phyloP scores from a whole-genome alignment of 2,797 vertebrate genomes.

The Alcedo atthis region DNA sequence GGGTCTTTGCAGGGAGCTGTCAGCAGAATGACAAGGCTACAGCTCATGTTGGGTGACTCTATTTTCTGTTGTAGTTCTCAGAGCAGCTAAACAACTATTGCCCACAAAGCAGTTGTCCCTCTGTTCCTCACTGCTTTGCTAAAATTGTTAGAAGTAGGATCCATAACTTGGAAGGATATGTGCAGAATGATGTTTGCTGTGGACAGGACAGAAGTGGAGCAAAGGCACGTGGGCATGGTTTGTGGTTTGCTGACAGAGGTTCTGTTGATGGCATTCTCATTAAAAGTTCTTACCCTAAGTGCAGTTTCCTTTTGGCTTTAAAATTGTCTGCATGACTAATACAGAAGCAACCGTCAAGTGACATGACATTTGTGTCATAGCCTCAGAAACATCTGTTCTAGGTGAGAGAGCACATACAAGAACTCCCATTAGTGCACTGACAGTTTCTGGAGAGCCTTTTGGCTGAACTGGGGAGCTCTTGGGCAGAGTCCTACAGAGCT shows the following conservation, averaged over 20 bases:
- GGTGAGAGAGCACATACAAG: background rate
- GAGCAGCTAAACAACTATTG: background rate
- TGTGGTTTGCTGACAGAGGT: background rate
- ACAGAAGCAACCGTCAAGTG: background rate
- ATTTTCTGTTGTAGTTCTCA: background rate
- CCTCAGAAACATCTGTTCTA: background rate
- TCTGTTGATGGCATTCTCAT: background rate
- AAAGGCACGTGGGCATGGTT: background rate
- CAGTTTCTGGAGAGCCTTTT: background rate
- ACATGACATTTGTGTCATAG: background rate
- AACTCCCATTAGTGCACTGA: background rate
- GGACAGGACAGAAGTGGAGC: background rate
- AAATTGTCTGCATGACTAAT: background rate
- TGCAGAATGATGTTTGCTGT: background rate
- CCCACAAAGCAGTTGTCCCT: fast-evolving
- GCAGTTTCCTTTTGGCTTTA: slow-evolving; percentile 11
- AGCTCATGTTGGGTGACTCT: fast-evolving
- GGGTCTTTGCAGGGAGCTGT: background rate
- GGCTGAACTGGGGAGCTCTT: background rate
- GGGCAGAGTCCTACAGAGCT: background rate
- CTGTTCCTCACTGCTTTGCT: background rate
- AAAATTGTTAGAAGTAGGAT: background rate
- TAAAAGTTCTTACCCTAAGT: background rate
- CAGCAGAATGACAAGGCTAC: background rate
- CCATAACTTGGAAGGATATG: background rate